Evolutionary conservation across 2,888 invertebrate genomes (phyloP).

Genomic region (Cheilosia impressa): DNA sequence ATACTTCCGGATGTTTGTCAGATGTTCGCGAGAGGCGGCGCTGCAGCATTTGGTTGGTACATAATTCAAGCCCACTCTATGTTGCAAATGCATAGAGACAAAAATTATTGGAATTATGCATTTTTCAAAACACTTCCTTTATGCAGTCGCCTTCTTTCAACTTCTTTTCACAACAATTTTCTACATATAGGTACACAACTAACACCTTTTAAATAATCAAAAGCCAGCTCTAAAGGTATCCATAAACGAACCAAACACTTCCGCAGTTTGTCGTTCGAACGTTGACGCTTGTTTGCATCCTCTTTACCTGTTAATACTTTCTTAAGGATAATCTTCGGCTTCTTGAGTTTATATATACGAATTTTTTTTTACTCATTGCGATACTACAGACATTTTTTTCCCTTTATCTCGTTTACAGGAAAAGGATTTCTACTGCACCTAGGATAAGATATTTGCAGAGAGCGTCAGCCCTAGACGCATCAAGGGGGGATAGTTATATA

Average conservation of each 20-base stretch:
- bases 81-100: too few species aligned
- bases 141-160: neutral
- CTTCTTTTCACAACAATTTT: neutral
- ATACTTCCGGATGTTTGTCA: too few species aligned
- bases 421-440: slow-evolving; percentile 58
- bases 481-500: slow-evolving; percentile 53
- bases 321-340: slow-evolving; percentile 52
- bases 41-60: too few species aligned
- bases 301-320: slow-evolving; percentile 37
- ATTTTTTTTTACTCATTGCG: neutral
- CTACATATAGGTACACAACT: neutral
- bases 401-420: slow-evolving; percentile 50
- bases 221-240: neutral
- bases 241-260: slow-evolving; percentile 19
- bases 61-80: too few species aligned
- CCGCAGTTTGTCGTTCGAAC: slow-evolving; percentile 22
- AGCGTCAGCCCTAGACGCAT: slow-evolving; percentile 61
- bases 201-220: neutral
- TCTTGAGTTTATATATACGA: slow-evolving; percentile 9
- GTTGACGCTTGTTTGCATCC: slow-evolving; percentile 26
- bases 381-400: slow-evolving; percentile 34
- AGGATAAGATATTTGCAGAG: slow-evolving; percentile 56
- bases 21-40: too few species aligned
- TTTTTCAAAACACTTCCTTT: too few species aligned
- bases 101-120: too few species aligned